phyloP scores from a whole-genome alignment of 2,113 vertebrate genomes.

The Elachura formosa region DNA sequence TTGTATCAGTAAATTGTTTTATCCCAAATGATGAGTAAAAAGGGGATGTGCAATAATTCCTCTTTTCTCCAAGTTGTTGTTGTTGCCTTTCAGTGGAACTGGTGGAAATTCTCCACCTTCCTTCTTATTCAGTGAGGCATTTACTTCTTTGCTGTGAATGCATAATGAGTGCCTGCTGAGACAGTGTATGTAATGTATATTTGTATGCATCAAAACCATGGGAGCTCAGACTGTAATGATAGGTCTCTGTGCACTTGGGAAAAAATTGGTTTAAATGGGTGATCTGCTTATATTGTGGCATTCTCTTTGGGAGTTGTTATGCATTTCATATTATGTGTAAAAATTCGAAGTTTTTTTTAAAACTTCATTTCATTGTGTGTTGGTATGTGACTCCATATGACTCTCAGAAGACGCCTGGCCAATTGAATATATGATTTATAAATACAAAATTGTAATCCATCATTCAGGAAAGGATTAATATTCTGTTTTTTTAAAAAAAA shows the following conservation, averaged over 20 bases:
- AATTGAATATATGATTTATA: neutral
- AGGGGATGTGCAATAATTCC: neutral
- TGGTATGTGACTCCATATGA: neutral
- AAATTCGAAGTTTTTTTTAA: neutral
- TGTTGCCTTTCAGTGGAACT: constrained; percentile 22
- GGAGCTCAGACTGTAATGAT: constrained; percentile 61
- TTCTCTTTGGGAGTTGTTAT: neutral
- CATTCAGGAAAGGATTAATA: neutral
- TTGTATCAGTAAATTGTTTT: neutral
- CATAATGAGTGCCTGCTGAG: constrained; percentile 59
- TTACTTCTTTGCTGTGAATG: constrained; percentile 59
- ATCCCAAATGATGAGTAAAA: neutral
- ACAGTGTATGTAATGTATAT: constrained; percentile 22
- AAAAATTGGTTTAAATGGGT: constrained; percentile 11
- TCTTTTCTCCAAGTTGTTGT: constrained; percentile 20
- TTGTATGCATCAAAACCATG: constrained; percentile 46
- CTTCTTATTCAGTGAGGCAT: constrained; percentile 37
- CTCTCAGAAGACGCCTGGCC: neutral
- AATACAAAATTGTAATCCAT: neutral
- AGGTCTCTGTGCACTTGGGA: constrained; percentile 19
- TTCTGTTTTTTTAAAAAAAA: neutral
- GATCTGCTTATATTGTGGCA: neutral
- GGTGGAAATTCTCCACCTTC: constrained; percentile 47
- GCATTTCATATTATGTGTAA: neutral
- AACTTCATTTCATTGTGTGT: neutral